A percentile compares a stretch with the other conserved stretches of the same genome.
Evolutionary conservation across 2,888 invertebrate genomes (phyloP).

Genomic region (Nipponacmea schrenckii): DNA sequence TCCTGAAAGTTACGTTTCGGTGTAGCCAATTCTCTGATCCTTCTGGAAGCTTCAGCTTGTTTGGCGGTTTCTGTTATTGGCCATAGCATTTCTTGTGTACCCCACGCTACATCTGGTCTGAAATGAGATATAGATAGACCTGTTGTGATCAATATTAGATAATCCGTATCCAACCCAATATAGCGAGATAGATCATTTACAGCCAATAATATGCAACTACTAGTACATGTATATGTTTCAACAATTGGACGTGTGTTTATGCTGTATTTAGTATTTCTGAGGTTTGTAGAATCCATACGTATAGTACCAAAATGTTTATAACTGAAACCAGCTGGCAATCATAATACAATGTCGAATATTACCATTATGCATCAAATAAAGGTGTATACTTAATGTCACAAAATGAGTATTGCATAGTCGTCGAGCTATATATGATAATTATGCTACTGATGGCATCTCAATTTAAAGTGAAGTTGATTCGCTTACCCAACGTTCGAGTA

Average conservation of each 20-base stretch:
- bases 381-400: too few relatives aligned
- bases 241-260: neutral
- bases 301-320: too few relatives aligned
- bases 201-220: neutral
- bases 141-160: neutral
- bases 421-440: too few relatives aligned
- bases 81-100: constrained; percentile 56
- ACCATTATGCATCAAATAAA: too few relatives aligned
- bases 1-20: constrained; percentile 54
- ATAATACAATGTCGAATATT: too few relatives aligned
- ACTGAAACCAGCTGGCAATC: too few relatives aligned
- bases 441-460: too few relatives aligned
- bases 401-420: too few relatives aligned
- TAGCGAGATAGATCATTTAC: neutral
- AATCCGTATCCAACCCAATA: too few relatives aligned
- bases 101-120: constrained; percentile 56
- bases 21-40: constrained; percentile 43
- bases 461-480: too few relatives aligned
- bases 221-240: neutral
- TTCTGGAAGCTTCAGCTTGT: constrained; percentile 38
- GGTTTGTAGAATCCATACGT: too few relatives aligned
- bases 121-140: constrained; percentile 11
- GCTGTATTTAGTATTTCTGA: neutral
- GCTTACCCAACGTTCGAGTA: constrained; percentile 55
- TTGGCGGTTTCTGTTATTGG: constrained; percentile 43